Evolutionary conservation across 64 coral and sea anemone genomes (phyloP).

Genomic region (Pocillopora verrucosa): DNA sequence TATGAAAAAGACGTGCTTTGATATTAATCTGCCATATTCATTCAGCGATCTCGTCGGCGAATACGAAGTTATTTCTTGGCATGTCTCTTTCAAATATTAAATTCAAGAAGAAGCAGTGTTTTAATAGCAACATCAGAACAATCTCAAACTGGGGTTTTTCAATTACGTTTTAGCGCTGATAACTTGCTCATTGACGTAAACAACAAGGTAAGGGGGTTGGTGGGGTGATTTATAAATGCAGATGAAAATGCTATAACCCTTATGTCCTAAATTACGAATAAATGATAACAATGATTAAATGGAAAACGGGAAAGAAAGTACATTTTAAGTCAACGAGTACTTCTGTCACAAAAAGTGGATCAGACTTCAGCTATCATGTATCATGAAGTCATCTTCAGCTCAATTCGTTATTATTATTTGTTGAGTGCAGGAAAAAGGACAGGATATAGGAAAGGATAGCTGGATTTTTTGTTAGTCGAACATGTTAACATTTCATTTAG

Average conservation of each 20-base stretch:
- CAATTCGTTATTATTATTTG: too few relatives aligned
- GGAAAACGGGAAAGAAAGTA: neutral
- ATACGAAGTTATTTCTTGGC: neutral
- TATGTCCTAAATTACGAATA: neutral
- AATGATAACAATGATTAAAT: neutral
- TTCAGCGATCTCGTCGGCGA: neutral
- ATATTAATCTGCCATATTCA: neutral
- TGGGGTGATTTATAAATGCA: neutral
- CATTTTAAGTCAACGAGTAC: neutral
- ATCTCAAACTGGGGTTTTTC: neutral
- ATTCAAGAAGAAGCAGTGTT: neutral
- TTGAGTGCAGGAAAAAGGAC: too few relatives aligned
- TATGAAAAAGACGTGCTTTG: neutral
- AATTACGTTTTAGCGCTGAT: neutral
- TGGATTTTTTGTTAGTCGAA: too few relatives aligned
- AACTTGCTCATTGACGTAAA: conserved; percentile 6
- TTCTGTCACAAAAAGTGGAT: too few relatives aligned
- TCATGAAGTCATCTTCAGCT: too few relatives aligned
- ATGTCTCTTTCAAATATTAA: neutral
- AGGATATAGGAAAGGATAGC: too few relatives aligned
- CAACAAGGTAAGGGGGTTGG: neutral
- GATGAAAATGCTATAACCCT: neutral
- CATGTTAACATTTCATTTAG: too few relatives aligned
- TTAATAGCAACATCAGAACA: neutral
- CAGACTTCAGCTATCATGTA: too few relatives aligned